Percentiles rank a stretch among this genome's conserved stretches.
These are phyloP conservation scores for Tympanoctomys barrerae DNA, from an alignment of 2,797 vertebrate species.

Conservation along the genomic window DNA sequence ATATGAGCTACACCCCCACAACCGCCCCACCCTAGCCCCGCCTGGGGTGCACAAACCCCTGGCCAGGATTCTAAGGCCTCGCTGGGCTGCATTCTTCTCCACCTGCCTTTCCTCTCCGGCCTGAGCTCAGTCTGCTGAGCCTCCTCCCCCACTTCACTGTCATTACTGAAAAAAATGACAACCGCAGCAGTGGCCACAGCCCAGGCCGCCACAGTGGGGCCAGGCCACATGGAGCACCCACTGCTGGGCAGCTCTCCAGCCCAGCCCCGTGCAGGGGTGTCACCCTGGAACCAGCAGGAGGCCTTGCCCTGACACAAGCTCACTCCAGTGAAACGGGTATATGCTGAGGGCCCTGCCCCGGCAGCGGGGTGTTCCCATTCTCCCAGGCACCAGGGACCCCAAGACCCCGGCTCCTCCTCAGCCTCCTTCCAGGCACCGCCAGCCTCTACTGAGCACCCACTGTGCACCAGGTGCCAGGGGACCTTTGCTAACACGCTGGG, in stretches of 20 bases:
- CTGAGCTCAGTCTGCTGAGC: neutral
- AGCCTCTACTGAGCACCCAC: fast-evolving
- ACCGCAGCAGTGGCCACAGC: neutral
- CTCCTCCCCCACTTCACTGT: neutral
- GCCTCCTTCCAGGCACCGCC: neutral
- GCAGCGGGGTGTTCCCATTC: neutral
- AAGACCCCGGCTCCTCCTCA: neutral
- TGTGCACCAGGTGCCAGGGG: fast-evolving
- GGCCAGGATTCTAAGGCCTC: neutral
- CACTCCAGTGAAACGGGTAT: neutral
- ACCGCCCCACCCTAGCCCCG: neutral
- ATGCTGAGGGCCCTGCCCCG: fast-evolving
- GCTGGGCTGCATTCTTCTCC: neutral
- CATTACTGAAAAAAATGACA: fast-evolving
- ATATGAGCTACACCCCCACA: neutral
- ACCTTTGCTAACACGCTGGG: fast-evolving
- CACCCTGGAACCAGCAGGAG: fast-evolving
- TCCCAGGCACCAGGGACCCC: neutral
- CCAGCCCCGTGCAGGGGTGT: fast-evolving
- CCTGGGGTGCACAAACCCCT: no score
- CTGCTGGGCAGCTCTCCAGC: fast-evolving
- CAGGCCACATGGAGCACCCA: fast-evolving
- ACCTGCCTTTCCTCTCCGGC: neutral
- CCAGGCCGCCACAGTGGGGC: fast-evolving
- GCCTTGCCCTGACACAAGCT: fast-evolving